A percentile compares a stretch with the other conserved stretches of the same genome.
Evolutionary conservation across 1,140 invertebrate genomes (phyloP).

Genomic region (Drosophila jambulina): DNA sequence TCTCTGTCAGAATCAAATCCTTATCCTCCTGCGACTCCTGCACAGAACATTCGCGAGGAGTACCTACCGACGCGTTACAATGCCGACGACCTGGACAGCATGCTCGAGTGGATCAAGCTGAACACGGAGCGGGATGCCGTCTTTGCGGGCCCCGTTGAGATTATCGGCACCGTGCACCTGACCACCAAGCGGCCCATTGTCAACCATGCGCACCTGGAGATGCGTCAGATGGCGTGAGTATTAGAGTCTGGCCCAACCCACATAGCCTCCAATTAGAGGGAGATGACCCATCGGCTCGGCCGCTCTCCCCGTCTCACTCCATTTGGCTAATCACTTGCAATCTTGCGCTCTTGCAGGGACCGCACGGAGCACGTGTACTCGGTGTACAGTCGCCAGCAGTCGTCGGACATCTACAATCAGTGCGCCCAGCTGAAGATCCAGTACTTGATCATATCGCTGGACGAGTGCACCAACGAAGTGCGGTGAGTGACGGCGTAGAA

Average conservation of each 20-base stretch:
- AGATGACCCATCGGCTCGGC: background rate
- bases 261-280: conserved; percentile 6
- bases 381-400: conserved; percentile 83
- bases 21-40: background rate
- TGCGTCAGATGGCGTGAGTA: conserved; percentile 81
- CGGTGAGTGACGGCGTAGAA: conserved; percentile 45
- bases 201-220: conserved; percentile 81
- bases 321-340: background rate
- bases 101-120: conserved; percentile 83
- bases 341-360: conserved; percentile 46
- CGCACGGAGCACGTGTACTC: conserved; percentile 81
- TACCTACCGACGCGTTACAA: conserved; percentile 63
- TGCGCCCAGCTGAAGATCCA: conserved; percentile 82
- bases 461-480: conserved; percentile 77
- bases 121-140: conserved; percentile 83
- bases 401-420: conserved; percentile 83
- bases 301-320: conserved; percentile 2
- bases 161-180: conserved; percentile 80
- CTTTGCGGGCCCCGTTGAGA: conserved; percentile 80
- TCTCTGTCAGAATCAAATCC: background rate
- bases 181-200: conserved; percentile 81
- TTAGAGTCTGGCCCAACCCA: background rate
- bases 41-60: conserved; percentile 77
- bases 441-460: conserved; percentile 80
- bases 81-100: conserved; percentile 71